Percentiles rank a stretch among this genome's conserved stretches.
Conservation (phyloP, 1,140 invertebrate genomes). For the Anagrus nilaparvatae region DNA sequence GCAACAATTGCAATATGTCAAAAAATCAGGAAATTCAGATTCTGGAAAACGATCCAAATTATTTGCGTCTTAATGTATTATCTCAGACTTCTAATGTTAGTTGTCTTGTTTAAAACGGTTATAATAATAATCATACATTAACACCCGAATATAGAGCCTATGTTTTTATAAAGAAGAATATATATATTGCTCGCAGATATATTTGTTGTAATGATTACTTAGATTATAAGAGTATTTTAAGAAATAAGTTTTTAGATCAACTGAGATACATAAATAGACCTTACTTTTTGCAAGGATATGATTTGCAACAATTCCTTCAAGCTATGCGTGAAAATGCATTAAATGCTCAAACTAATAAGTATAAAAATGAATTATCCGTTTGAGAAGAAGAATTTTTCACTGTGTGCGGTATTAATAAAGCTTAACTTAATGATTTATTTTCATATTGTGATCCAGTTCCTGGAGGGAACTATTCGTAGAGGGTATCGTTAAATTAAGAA, state of each 20-base stretch:
- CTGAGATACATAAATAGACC: neutral
- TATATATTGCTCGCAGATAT: too few species aligned
- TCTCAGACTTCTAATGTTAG: conserved; percentile 4
- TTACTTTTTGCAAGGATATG: neutral
- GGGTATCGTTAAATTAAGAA: neutral
- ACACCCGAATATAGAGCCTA: conserved; percentile 8
- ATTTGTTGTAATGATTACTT: too few species aligned
- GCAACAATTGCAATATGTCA: conserved; percentile 10
- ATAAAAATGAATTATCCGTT: neutral
- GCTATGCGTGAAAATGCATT: neutral
- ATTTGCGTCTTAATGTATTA: conserved; percentile 13
- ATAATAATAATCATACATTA: neutral
- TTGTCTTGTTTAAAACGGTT: conserved; percentile 12
- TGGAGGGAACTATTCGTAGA: too few species aligned
- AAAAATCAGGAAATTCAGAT: conserved; percentile 3
- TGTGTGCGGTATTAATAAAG: neutral
- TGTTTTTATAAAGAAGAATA: conserved; percentile 7
- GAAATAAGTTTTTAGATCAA: too few species aligned
- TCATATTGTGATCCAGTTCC: neutral
- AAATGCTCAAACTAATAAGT: neutral
- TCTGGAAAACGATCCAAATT: conserved; percentile 4
- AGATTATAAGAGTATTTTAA: too few species aligned
- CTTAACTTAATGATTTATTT: neutral
- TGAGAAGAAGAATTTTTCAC: neutral
- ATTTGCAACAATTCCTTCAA: neutral